These are phyloP conservation scores for Mylabris phalerata DNA, from an alignment of 1,140 invertebrate genomes.

Conservation along the genomic window DNA sequence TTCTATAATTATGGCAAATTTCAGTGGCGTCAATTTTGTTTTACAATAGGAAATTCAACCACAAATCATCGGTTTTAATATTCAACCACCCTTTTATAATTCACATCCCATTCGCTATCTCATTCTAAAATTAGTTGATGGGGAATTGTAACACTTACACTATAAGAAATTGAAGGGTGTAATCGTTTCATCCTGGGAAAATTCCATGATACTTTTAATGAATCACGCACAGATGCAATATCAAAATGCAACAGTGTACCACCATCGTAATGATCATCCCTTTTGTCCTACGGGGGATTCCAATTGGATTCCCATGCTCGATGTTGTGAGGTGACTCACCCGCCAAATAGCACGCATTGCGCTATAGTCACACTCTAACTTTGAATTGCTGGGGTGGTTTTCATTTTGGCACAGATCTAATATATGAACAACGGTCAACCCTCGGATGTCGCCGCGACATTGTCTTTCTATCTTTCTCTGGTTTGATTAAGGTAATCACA, in stretches of 20 bases:
- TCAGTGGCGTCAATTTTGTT: too few relatives aligned
- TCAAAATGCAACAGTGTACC: slow-evolving; percentile 21
- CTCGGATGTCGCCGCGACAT: too few relatives aligned
- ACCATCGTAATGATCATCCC: too few relatives aligned
- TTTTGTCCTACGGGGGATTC: slow-evolving; percentile 22
- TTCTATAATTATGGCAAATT: too few relatives aligned
- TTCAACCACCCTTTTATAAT: slow-evolving; percentile 17
- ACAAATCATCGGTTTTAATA: slow-evolving; percentile 33
- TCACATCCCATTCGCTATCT: neutral
- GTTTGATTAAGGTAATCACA: slow-evolving; percentile 40
- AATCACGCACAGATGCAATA: slow-evolving; percentile 7
- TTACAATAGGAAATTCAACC: slow-evolving; percentile 14
- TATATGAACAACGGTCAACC: too few relatives aligned
- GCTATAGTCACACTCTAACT: neutral
- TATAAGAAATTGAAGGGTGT: too few relatives aligned
- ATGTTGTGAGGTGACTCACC: slow-evolving; percentile 25
- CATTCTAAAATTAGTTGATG: slow-evolving; percentile 10
- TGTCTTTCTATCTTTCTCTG: neutral
- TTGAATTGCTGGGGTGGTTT: slow-evolving; percentile 27
- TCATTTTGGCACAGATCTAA: neutral
- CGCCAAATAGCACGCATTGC: slow-evolving; percentile 24
- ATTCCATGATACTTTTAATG: neutral
- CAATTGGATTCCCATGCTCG: slow-evolving; percentile 24
- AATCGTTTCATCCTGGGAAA: too few relatives aligned
- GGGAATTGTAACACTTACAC: neutral